These are phyloP conservation scores for Acrocyrtus sp. DNA, from an alignment of 2,888 invertebrate species.

Conservation along the genomic window DNA sequence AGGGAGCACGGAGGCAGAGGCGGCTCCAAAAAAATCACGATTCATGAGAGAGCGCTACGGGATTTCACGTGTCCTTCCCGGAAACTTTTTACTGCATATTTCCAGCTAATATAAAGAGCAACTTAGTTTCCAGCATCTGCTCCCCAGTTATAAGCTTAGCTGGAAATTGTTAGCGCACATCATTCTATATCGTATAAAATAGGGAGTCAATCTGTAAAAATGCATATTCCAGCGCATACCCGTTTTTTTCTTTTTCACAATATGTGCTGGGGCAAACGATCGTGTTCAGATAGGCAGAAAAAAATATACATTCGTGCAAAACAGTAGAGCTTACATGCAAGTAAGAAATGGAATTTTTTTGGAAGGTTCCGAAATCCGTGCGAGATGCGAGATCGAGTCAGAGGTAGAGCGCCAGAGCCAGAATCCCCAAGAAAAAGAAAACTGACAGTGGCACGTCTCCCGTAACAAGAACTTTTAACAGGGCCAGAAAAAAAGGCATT, in stretches of 20 bases:
- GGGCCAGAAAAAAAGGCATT: too few species aligned
- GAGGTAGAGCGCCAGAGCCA: neutral
- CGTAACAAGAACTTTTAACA: conserved; percentile 22
- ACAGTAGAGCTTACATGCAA: neutral
- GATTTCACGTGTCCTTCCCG: conserved; percentile 27
- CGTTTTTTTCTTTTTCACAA: neutral
- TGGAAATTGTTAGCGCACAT: too few species aligned
- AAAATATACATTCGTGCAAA: conserved; percentile 6
- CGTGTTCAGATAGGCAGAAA: neutral
- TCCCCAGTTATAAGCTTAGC: too few species aligned
- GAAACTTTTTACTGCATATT: too few species aligned
- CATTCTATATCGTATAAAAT: too few species aligned
- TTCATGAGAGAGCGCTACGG: conserved; percentile 17
- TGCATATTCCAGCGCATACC: neutral
- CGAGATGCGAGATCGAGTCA: too few species aligned
- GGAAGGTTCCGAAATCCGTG: too few species aligned
- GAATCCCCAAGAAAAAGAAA: too few species aligned
- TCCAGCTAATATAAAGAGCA: too few species aligned
- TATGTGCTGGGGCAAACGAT: neutral
- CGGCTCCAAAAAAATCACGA: conserved; percentile 19
- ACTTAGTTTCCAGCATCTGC: too few species aligned
- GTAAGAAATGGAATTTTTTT: conserved; percentile 1
- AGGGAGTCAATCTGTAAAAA: too few species aligned
- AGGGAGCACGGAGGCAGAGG: conserved; percentile 2
- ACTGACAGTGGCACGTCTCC: conserved; percentile 24